These are phyloP conservation scores for Rhinopomastus cyanomelas DNA, from an alignment of 2,113 vertebrate genomes.

Conservation along the genomic window DNA sequence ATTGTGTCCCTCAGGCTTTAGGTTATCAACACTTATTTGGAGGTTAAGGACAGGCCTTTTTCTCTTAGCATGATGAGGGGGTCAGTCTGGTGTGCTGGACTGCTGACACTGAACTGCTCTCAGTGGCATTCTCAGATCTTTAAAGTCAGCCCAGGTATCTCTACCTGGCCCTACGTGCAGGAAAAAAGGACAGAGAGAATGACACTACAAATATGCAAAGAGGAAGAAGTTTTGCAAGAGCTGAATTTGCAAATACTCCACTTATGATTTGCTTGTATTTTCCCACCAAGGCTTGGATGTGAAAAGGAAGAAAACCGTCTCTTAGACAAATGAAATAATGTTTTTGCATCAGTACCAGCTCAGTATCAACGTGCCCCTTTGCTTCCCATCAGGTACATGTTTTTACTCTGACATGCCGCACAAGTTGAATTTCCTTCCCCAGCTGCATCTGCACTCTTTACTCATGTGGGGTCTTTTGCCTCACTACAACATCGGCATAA, in stretches of 20 bases:
- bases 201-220: neutral
- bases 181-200: neutral
- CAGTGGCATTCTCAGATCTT: neutral
- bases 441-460: neutral
- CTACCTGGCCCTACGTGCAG: neutral
- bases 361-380: neutral
- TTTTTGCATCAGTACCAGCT: neutral
- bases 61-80: neutral
- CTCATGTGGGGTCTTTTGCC: neutral
- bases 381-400: neutral
- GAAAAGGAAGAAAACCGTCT: neutral
- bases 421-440: neutral
- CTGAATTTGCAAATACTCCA: neutral
- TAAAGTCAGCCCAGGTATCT: neutral
- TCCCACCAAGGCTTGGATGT: neutral
- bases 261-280: neutral
- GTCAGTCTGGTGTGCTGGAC: neutral
- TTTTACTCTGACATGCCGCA: neutral
- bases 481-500: neutral
- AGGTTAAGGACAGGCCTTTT: slow-evolving; percentile 29
- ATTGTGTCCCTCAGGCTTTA: slow-evolving; percentile 60
- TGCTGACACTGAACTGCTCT: neutral
- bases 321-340: neutral
- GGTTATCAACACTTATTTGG: slow-evolving; percentile 52
- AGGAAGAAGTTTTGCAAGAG: neutral